Percentiles rank a stretch among this genome's conserved stretches.
Evolutionary conservation across 2,888 invertebrate genomes (phyloP).

Genomic region (Synanthedon myopaeformis): DNA sequence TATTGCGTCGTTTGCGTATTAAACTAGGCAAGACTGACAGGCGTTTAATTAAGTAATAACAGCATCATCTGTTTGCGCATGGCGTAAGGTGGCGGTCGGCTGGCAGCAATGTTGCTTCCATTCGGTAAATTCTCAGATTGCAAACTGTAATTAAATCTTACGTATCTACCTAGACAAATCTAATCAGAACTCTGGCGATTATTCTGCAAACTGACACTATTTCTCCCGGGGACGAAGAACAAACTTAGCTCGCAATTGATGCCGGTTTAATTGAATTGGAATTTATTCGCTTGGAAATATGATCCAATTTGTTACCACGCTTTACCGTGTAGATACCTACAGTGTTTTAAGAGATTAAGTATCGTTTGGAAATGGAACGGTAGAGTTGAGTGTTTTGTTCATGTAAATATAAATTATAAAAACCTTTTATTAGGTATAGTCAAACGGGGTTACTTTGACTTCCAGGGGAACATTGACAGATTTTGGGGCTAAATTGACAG

Average conservation of each 20-base stretch:
- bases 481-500: too few species aligned
- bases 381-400: too few species aligned
- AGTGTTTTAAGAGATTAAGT: too few species aligned
- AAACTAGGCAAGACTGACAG: too few species aligned
- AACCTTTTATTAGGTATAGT: neutral
- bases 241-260: neutral
- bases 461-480: too few species aligned
- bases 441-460: too few species aligned
- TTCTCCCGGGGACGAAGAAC: neutral
- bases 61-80: constrained; percentile 1
- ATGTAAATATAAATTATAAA: neutral
- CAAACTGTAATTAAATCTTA: constrained; percentile 13
- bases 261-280: neutral
- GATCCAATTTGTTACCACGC: too few species aligned
- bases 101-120: constrained; percentile 7
- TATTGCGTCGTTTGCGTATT: too few species aligned
- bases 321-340: neutral
- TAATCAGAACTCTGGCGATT: constrained; percentile 22
- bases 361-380: too few species aligned
- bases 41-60: constrained; percentile 5
- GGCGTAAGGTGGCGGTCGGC: neutral
- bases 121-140: constrained; percentile 1
- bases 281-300: too few species aligned
- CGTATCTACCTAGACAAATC: constrained; percentile 20
- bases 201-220: neutral